These are phyloP conservation scores for Leptinotarsa lineolata DNA, from an alignment of 1,140 invertebrate genomes.

Conservation along the genomic window DNA sequence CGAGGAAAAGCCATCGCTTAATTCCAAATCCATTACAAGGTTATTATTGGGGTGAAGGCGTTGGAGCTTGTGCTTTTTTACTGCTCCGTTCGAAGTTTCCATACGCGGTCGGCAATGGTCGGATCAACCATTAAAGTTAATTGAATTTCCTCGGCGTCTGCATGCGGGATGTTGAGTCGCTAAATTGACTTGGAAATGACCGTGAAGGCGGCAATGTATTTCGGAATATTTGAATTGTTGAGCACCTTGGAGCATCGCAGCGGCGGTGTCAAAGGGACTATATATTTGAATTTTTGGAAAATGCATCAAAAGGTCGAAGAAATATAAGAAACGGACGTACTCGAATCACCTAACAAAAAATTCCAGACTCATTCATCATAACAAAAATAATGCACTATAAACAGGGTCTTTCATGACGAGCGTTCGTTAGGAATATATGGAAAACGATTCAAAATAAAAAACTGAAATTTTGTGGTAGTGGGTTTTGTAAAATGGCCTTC, in stretches of 20 bases:
- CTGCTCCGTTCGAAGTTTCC: slow-evolving; percentile 39
- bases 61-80: slow-evolving; percentile 43
- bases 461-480: too few relatives aligned
- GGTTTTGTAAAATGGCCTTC: too few relatives aligned
- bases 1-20: slow-evolving; percentile 49
- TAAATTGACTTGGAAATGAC: slow-evolving; percentile 57
- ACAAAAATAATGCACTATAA: too few relatives aligned
- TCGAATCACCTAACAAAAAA: background rate
- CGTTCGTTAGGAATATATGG: too few relatives aligned
- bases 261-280: background rate
- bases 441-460: too few relatives aligned
- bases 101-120: slow-evolving; percentile 43
- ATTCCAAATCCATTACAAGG: slow-evolving; percentile 52
- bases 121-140: slow-evolving; percentile 58
- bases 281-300: background rate
- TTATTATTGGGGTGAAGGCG: slow-evolving; percentile 48
- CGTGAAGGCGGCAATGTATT: slow-evolving; percentile 48
- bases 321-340: too few relatives aligned
- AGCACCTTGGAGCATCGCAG: slow-evolving; percentile 20
- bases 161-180: slow-evolving; percentile 52
- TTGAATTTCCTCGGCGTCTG: slow-evolving; percentile 56
- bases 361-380: background rate
- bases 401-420: too few relatives aligned
- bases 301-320: too few relatives aligned
- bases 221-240: slow-evolving; percentile 37